These are phyloP conservation scores for Phalanger gymnotis DNA, from an alignment of 2,797 vertebrate genomes.

Conservation along the genomic window DNA sequence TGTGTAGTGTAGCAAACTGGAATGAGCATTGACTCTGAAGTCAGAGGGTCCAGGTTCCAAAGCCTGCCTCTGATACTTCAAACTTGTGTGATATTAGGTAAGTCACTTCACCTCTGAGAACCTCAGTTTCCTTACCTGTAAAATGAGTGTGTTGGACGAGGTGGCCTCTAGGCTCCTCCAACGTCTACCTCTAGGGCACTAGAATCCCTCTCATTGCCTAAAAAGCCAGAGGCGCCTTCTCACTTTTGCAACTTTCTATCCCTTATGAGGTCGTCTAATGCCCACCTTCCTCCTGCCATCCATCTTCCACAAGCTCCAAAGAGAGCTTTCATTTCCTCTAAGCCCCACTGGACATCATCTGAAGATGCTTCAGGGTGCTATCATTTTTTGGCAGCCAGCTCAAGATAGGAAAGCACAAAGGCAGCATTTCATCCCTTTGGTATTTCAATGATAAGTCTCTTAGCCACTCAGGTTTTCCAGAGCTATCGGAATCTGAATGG, in stretches of 20 bases:
- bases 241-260: constrained; percentile 71
- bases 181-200: not conserved
- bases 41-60: not conserved
- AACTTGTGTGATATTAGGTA: not conserved
- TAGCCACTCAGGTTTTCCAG: not conserved
- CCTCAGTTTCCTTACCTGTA: not conserved
- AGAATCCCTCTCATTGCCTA: constrained; percentile 27
- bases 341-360: constrained; percentile 64
- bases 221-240: not conserved
- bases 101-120: not conserved
- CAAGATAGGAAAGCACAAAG: constrained; percentile 57
- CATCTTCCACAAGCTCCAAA: constrained; percentile 59
- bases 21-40: not conserved
- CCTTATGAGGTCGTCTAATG: constrained; percentile 62
- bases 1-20: not conserved
- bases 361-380: constrained; percentile 73
- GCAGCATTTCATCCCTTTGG: constrained; percentile 58
- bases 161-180: not conserved
- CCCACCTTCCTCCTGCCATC: constrained; percentile 51
- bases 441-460: constrained; percentile 60
- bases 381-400: constrained; percentile 67
- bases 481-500: not conserved
- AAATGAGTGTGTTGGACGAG: not conserved
- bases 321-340: constrained; percentile 69
- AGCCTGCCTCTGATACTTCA: not conserved